A percentile compares a stretch with the other conserved stretches of the same genome.
phyloP scores from a whole-genome alignment of 2,888 invertebrate genomes.

The Apantesis nais region DNA sequence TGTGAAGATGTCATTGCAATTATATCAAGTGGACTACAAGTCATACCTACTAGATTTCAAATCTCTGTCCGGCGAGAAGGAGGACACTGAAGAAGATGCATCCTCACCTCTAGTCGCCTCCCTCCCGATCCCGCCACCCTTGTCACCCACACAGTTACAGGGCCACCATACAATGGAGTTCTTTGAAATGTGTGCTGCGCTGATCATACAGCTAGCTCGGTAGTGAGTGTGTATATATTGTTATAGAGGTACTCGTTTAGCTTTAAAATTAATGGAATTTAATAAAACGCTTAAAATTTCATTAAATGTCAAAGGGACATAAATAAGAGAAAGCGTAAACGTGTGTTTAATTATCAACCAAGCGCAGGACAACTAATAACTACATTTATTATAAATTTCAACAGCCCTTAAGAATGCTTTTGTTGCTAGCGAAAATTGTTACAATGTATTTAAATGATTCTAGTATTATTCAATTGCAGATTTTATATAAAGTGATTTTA shows the following conservation, averaged over 20 bases:
- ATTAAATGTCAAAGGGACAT: not conserved
- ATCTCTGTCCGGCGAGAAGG: slow-evolving; percentile 93
- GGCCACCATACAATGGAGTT: slow-evolving; percentile 99
- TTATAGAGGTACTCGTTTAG: slow-evolving; percentile 3
- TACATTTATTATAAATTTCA: not conserved
- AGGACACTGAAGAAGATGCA: slow-evolving; percentile 78
- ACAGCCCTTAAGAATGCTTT: not conserved
- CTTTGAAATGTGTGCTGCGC: slow-evolving; percentile 99
- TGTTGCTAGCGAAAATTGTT: not conserved
- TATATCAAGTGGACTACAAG: slow-evolving; percentile 99
- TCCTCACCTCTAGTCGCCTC: slow-evolving; percentile 52
- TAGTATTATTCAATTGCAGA: slow-evolving; percentile 1
- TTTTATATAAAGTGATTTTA: slow-evolving; percentile 36
- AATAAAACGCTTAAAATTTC: not conserved
- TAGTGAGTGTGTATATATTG: slow-evolving; percentile 65
- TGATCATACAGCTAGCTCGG: slow-evolving; percentile 98
- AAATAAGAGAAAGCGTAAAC: not conserved
- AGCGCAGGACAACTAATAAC: not conserved
- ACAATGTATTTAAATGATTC: not conserved
- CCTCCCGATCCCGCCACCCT: slow-evolving; percentile 57
- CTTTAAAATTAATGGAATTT: not conserved
- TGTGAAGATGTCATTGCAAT: slow-evolving; percentile 98
- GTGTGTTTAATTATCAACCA: not conserved
- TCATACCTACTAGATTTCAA: slow-evolving; percentile 99
- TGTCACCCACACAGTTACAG: slow-evolving; percentile 63